phyloP scores from a whole-genome alignment of 2,797 vertebrate species.

The Lemur catta region DNA sequence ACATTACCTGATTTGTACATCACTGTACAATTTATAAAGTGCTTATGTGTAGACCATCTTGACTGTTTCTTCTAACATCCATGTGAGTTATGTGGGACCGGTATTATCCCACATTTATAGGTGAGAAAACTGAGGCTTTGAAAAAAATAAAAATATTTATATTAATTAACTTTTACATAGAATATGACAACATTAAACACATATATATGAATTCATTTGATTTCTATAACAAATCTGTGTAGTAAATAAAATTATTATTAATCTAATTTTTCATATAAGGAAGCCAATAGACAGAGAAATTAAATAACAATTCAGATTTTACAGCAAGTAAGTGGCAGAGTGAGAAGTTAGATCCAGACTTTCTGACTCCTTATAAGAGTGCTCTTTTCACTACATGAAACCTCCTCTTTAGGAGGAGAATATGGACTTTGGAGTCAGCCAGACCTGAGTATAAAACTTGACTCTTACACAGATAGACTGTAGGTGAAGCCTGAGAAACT shows the following conservation, averaged over 20 bases:
- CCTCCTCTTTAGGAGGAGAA: neutral
- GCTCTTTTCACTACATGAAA: neutral
- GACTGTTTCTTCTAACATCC: neutral
- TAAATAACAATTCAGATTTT: neutral
- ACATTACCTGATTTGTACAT: conserved; percentile 42
- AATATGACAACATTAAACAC: neutral
- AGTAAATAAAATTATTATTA: neutral
- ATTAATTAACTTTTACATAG: neutral
- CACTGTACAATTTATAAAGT: conserved; percentile 49
- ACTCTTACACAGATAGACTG: neutral
- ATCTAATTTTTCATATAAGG: neutral
- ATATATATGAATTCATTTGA: neutral
- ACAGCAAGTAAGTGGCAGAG: neutral
- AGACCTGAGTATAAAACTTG: neutral
- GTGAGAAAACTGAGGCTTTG: neutral
- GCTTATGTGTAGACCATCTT: neutral
- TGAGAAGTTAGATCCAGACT: neutral
- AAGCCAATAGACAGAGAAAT: neutral
- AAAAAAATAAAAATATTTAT: neutral
- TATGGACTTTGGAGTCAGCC: neutral
- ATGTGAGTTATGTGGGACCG: neutral
- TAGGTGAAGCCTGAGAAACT: conserved; percentile 8
- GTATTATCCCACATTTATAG: neutral
- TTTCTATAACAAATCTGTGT: neutral
- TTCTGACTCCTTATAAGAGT: neutral